These are phyloP conservation scores for Lophura swinhoii DNA, from an alignment of 2,797 vertebrate genomes.

Conservation along the genomic window DNA sequence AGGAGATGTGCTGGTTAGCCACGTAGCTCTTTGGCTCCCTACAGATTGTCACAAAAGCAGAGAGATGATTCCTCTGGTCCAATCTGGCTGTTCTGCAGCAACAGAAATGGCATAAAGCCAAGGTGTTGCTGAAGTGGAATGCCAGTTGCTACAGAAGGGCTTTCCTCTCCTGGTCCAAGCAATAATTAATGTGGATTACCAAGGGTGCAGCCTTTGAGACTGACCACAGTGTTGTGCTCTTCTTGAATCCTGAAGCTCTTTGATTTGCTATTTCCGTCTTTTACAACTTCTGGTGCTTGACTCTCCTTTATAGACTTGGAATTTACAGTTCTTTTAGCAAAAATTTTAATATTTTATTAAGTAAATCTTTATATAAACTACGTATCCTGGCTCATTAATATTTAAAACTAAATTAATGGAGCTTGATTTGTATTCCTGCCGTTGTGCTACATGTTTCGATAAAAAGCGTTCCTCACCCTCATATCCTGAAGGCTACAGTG, in stretches of 20 bases:
- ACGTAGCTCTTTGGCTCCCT: fast-evolving
- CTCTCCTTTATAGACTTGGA: background rate
- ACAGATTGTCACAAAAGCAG: fast-evolving
- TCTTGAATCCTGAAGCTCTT: background rate
- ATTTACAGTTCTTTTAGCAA: slow-evolving; percentile 24
- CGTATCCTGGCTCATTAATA: slow-evolving; percentile 46
- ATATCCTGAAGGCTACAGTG: background rate
- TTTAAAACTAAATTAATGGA: slow-evolving; percentile 50
- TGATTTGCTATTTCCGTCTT: background rate
- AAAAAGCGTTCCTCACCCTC: background rate
- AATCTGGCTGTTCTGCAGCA: background rate
- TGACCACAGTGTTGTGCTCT: background rate
- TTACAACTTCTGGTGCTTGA: background rate
- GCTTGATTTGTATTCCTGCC: slow-evolving; percentile 38
- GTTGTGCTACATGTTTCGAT: slow-evolving; percentile 31
- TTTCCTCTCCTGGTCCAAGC: background rate
- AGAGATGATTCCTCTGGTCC: background rate
- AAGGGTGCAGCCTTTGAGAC: background rate
- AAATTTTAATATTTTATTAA: slow-evolving; percentile 56
- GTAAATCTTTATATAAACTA: slow-evolving; percentile 51
- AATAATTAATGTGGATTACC: background rate
- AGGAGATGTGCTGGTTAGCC: background rate
- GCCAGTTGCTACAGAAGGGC: background rate
- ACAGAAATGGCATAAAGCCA: background rate
- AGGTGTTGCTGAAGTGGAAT: background rate